Evolutionary conservation across 2,888 invertebrate species (phyloP).

Genomic region (Caenorhabditis becei): DNA sequence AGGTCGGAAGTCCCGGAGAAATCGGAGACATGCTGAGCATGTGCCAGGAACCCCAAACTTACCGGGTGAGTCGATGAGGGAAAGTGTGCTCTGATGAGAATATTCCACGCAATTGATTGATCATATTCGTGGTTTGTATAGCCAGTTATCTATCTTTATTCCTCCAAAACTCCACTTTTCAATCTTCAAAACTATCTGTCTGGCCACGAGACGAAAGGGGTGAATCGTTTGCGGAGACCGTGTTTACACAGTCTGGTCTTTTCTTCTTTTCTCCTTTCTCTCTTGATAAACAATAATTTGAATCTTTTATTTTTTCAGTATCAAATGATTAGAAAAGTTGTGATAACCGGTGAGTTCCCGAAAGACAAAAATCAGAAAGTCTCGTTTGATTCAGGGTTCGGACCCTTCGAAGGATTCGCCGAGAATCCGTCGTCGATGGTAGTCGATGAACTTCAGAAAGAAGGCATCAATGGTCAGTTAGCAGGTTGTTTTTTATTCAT

Average conservation of each 20-base stretch:
- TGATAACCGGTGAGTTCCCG: constrained; percentile 48
- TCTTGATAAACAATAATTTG: constrained; percentile 9
- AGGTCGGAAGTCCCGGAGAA: constrained; percentile 41
- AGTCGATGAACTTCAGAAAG: constrained; percentile 49
- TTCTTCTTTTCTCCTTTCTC: neutral
- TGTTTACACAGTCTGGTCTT: neutral
- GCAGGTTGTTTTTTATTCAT: neutral
- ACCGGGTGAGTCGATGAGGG: constrained; percentile 2
- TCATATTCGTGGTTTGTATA: neutral
- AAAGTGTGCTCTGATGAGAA: constrained; percentile 30
- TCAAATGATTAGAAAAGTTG: constrained; percentile 27
- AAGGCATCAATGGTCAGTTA: constrained; percentile 53
- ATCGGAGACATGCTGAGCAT: constrained; percentile 46
- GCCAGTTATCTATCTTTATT: too few relatives aligned
- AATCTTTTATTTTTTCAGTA: constrained; percentile 18
- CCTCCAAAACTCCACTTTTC: too few relatives aligned
- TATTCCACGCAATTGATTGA: neutral
- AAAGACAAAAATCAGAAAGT: too few relatives aligned
- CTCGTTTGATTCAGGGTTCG: constrained; percentile 71
- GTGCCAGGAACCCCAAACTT: constrained; percentile 7
- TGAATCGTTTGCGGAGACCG: neutral
- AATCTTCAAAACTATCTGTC: neutral
- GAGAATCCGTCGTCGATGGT: constrained; percentile 68
- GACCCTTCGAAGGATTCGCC: constrained; percentile 65
- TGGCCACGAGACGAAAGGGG: neutral